These are phyloP conservation scores for Acrocephalus scirpaceus DNA, from an alignment of 2,797 vertebrate species.

Conservation along the genomic window DNA sequence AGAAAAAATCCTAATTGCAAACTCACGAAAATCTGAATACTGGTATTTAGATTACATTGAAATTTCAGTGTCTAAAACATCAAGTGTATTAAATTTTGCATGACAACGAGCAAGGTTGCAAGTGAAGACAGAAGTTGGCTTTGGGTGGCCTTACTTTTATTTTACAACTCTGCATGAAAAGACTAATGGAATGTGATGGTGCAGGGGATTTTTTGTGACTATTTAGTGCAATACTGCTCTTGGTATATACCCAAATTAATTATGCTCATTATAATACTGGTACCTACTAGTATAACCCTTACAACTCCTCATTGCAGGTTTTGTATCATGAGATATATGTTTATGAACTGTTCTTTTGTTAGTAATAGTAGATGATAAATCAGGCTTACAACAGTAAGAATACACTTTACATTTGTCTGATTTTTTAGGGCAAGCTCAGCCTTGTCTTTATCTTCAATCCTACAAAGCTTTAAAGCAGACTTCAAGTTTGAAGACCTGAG, in stretches of 20 bases:
- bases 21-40: not conserved
- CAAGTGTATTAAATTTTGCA: not conserved
- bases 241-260: not conserved
- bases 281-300: not conserved
- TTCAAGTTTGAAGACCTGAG: not conserved
- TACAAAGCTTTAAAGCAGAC: not conserved
- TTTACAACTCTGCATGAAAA: not conserved
- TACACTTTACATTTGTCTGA: not conserved
- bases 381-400: not conserved
- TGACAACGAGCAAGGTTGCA: not conserved
- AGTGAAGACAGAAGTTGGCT: not conserved
- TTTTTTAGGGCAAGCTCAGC: not conserved
- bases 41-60: not conserved
- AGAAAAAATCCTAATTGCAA: not conserved
- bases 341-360: not conserved
- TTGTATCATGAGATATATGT: not conserved
- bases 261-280: not conserved
- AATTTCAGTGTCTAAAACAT: not conserved
- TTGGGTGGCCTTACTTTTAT: not conserved
- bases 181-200: not conserved
- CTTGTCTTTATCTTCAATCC: not conserved
- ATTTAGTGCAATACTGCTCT: not conserved
- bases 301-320: not conserved
- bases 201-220: not conserved
- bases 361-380: not conserved